Evolutionary conservation across 2,797 vertebrate species (phyloP), one percentile per base, ranked within the genome.

Genomic region (Sphaeramia orbicularis): DNA sequence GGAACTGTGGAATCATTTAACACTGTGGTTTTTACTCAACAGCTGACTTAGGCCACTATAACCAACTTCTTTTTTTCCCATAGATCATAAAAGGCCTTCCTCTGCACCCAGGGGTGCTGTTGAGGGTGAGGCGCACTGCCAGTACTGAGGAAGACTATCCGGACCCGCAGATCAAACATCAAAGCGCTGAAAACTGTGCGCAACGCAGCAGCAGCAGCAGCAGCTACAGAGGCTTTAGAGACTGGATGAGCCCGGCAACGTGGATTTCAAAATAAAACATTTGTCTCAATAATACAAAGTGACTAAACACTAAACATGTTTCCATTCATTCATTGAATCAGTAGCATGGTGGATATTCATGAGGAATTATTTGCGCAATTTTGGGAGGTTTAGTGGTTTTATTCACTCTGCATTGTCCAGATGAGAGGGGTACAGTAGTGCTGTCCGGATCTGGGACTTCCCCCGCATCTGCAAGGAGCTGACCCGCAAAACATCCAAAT

Each of bases 161-260:
- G 71, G 77, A 77, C 85, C 79, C 19, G 68, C 51, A 73, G 82
- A 85, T 81, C 80, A 83, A 58, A 88, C 84, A 88, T 92, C 83
- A 91, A 85, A 89, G 79, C 15, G 47, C 51, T 80, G 75, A 37
- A 74, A 71, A 76, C 66, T 62, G 30, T 8, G 7, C 30, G 71
- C 71, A 66, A 14, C 73, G 36, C 76, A 62, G 60, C 68, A 73
- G 66, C 53, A 32, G 30, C 30, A 32, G 30, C 30, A 27, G 24
- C 61, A 68, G 65, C 84, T 65, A 40, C 1, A 27, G 56, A 41
- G 40, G 58, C 21, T 0, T 5, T 65, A 67, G 54, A 57, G 56
- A 21, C 10, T 0, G 45, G 30, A 7, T 1, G 16, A 37, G 19
- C n/a, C n/a, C n/a, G n/a, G n/a, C n/a, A 2, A 56, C 14, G 0